phyloP scores from a whole-genome alignment of 2,797 vertebrate genomes.

The Pitangus sulphuratus region DNA sequence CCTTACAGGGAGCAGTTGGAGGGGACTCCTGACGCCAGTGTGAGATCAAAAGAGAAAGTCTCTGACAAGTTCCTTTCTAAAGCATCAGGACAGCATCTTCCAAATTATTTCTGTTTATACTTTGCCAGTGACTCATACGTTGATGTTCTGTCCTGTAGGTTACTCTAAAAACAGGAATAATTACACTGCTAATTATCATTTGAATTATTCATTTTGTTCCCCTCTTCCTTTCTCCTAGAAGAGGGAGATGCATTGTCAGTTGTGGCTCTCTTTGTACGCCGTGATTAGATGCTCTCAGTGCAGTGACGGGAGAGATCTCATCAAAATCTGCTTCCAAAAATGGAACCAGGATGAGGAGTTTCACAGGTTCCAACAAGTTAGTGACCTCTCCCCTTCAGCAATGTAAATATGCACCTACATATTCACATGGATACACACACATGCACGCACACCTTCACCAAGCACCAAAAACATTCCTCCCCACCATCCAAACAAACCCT shows the following conservation, averaged over 20 bases:
- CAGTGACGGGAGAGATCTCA: not conserved
- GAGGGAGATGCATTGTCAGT: constrained; percentile 53
- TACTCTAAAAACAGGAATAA: constrained; percentile 73
- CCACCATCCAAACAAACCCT: not conserved
- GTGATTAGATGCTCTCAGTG: constrained; percentile 52
- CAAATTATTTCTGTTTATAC: constrained; percentile 58
- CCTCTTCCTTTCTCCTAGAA: constrained; percentile 53
- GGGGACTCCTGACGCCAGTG: not conserved
- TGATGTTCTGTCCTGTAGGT: constrained; percentile 70
- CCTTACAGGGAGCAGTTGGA: not conserved
- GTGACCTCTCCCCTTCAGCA: not conserved
- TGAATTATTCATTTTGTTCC: constrained; percentile 72
- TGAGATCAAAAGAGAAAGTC: constrained; percentile 23
- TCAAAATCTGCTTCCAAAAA: constrained; percentile 41
- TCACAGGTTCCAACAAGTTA: not conserved
- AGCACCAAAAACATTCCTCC: not conserved
- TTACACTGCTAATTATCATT: constrained; percentile 63
- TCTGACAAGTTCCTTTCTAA: constrained; percentile 21
- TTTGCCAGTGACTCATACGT: constrained; percentile 47
- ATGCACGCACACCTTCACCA: not conserved
- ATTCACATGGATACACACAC: not conserved
- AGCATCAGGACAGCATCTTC: constrained; percentile 25
- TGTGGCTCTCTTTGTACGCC: not conserved
- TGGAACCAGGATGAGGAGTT: not conserved
- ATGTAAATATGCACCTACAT: not conserved